Percentiles rank a stretch among this genome's conserved stretches.
phyloP scores from a whole-genome alignment of 1,140 invertebrate genomes.

The Heliconius himera region DNA sequence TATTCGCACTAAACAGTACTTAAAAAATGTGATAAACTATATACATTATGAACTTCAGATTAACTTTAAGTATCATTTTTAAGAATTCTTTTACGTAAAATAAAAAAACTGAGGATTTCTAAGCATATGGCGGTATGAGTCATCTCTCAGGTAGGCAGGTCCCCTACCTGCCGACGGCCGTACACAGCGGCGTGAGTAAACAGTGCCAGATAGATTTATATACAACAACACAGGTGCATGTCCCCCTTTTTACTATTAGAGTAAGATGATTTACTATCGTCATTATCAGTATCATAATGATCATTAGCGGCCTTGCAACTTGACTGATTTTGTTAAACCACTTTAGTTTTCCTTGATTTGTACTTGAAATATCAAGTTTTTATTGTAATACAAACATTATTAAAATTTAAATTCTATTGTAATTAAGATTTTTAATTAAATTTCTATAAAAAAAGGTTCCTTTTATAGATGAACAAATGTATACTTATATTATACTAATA shows the following conservation, averaged over 20 bases:
- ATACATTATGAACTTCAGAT: background rate
- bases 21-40: background rate
- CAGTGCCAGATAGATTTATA: slow-evolving; percentile 16
- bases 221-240: slow-evolving; percentile 18
- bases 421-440: too few relatives aligned
- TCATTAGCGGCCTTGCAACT: too few relatives aligned
- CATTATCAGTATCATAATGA: too few relatives aligned
- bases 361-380: too few relatives aligned
- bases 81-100: background rate
- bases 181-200: slow-evolving; percentile 15
- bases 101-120: background rate
- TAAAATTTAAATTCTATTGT: too few relatives aligned
- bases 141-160: slow-evolving; percentile 1
- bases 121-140: background rate
- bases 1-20: background rate
- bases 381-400: too few relatives aligned
- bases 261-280: background rate
- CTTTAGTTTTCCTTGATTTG: too few relatives aligned
- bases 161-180: background rate
- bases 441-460: too few relatives aligned
- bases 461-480: too few relatives aligned
- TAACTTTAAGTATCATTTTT: background rate
- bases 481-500: background rate
- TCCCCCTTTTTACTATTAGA: background rate
- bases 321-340: too few relatives aligned